Conservation (phyloP, 2,888 invertebrate genomes). For the Steinernema carpocapsae region DNA sequence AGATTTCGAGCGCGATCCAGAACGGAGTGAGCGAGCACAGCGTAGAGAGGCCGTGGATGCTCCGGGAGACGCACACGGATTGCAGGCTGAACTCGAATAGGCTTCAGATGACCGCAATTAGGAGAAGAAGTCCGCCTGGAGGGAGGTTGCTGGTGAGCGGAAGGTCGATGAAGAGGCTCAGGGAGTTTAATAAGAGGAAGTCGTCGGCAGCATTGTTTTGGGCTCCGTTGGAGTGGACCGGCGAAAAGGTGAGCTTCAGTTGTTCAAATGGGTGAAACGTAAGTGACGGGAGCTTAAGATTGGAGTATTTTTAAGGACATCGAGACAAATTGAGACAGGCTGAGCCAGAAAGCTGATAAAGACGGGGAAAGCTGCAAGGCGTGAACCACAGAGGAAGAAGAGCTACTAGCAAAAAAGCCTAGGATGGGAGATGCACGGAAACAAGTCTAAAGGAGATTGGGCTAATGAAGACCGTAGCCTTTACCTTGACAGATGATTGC, state of each 20-base stretch:
- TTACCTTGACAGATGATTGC: too few species aligned
- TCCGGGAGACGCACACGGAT: conserved; percentile 7
- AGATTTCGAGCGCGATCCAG: not conserved
- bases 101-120: not conserved
- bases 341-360: too few species aligned
- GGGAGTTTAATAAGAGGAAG: conserved; percentile 8
- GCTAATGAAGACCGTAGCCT: too few species aligned
- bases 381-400: too few species aligned
- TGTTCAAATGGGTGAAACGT: too few species aligned
- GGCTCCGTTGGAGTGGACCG: conserved; percentile 42
- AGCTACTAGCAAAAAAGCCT: too few species aligned
- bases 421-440: too few species aligned
- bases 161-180: conserved; percentile 19
- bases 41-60: conserved; percentile 10
- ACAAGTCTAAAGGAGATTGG: too few species aligned
- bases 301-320: too few species aligned
- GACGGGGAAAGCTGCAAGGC: too few species aligned
- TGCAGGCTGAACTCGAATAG: conserved; percentile 5
- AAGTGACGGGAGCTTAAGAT: too few species aligned
- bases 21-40: not conserved
- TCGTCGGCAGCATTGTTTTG: not conserved
- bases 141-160: conserved; percentile 10
- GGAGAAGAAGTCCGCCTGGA: conserved; percentile 7
- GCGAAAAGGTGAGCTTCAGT: conserved; percentile 31
- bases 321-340: too few species aligned